A percentile compares a stretch with the other conserved stretches of the same genome.
These are phyloP conservation scores for Dorcus parallelipipedus DNA, from an alignment of 2,888 invertebrate species.

Conservation along the genomic window DNA sequence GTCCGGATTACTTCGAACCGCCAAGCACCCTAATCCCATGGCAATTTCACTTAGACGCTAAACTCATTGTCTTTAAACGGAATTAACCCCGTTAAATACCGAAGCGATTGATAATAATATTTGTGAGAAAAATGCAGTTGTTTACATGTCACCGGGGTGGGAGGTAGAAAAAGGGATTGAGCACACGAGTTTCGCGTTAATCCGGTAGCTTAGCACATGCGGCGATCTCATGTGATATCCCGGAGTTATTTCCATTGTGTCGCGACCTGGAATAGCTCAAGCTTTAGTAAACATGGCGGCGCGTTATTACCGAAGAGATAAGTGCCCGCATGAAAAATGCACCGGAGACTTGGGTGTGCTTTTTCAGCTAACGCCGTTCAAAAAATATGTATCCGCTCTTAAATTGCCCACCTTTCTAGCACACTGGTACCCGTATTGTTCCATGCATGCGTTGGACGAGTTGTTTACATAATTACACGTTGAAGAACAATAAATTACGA, in stretches of 20 bases:
- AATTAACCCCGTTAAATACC: neutral
- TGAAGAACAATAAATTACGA: too few species aligned
- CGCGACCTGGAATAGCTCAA: slow-evolving; percentile 39
- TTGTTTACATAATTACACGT: too few species aligned
- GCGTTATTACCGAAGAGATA: slow-evolving; percentile 33
- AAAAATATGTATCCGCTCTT: slow-evolving; percentile 12
- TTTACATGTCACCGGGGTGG: too few species aligned
- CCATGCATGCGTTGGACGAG: neutral
- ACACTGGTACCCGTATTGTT: neutral
- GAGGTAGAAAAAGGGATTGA: too few species aligned
- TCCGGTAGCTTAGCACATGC: slow-evolving; percentile 33
- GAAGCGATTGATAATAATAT: too few species aligned
- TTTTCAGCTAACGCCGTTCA: slow-evolving; percentile 6
- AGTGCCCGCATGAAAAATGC: slow-evolving; percentile 35
- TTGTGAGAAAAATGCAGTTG: too few species aligned
- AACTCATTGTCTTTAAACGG: neutral
- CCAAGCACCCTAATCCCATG: neutral
- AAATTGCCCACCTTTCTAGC: slow-evolving; percentile 5
- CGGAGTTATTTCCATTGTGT: slow-evolving; percentile 41
- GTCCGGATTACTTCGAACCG: neutral
- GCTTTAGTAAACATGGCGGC: slow-evolving; percentile 28
- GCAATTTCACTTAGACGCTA: neutral
- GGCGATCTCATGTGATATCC: slow-evolving; percentile 33
- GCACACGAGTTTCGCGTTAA: too few species aligned
- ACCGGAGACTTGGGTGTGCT: slow-evolving; percentile 8